These are phyloP conservation scores for Aquatica leii DNA, from an alignment of 2,888 invertebrate species.

Conservation along the genomic window DNA sequence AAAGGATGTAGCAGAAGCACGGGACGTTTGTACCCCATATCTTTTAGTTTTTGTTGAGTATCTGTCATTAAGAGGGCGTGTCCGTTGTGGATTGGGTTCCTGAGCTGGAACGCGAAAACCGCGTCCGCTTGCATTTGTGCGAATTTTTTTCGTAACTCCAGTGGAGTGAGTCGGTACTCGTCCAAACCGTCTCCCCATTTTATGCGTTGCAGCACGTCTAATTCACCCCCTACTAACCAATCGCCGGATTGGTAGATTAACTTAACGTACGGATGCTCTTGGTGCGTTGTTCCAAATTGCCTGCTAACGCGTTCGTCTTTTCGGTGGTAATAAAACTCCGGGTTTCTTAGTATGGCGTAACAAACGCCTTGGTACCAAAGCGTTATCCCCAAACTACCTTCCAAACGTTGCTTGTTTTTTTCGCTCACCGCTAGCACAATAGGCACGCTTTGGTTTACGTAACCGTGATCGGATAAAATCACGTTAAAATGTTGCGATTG, in stretches of 20 bases:
- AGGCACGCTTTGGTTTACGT: slow-evolving; percentile 91
- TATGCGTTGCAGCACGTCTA: slow-evolving; percentile 90
- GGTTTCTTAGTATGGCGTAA: slow-evolving; percentile 83
- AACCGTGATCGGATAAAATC: slow-evolving; percentile 73
- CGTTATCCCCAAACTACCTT: slow-evolving; percentile 72
- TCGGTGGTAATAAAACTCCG: slow-evolving; percentile 93
- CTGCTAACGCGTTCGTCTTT: slow-evolving; percentile 92
- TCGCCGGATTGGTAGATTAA: slow-evolving; percentile 93
- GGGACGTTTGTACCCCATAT: slow-evolving; percentile 91
- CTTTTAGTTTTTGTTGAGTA: slow-evolving; percentile 80
- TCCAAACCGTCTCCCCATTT: slow-evolving; percentile 96
- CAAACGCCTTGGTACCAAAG: slow-evolving; percentile 70
- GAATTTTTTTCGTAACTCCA: slow-evolving; percentile 85
- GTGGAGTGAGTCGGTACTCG: slow-evolving; percentile 91
- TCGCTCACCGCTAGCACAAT: slow-evolving; percentile 86
- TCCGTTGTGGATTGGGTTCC: slow-evolving; percentile 99
- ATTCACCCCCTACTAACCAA: slow-evolving; percentile 93
- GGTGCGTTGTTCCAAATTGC: slow-evolving; percentile 90
- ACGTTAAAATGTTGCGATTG: slow-evolving; percentile 91
- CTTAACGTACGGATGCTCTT: slow-evolving; percentile 90
- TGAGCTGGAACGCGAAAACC: slow-evolving; percentile 94
- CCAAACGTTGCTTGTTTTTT: slow-evolving; percentile 76
- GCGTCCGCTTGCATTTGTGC: slow-evolving; percentile 89
- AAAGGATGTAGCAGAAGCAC: slow-evolving; percentile 94
- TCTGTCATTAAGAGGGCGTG: slow-evolving; percentile 98